Conservation (phyloP, 2,797 vertebrate genomes). For the Ciconia nigra region DNA sequence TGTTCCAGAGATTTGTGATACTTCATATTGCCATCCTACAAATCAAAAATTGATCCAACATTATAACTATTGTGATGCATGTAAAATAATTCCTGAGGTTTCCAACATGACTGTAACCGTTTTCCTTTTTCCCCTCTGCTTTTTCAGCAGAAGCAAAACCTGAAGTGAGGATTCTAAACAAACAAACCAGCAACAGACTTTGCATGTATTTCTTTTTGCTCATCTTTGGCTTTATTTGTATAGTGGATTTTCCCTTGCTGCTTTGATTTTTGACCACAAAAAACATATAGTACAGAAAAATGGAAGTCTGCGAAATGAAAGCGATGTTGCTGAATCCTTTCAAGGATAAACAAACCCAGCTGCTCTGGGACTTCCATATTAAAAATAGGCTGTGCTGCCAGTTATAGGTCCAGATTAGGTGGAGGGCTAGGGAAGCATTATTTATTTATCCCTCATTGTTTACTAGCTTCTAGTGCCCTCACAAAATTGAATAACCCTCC, state of each 20-base stretch:
- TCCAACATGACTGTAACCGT: fast-evolving
- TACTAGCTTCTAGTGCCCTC: not conserved
- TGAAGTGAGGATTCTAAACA: constrained; percentile 17
- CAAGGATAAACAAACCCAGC: constrained; percentile 42
- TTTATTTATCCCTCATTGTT: not conserved
- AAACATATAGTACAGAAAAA: not conserved
- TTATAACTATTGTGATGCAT: not conserved
- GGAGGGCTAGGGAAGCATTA: not conserved
- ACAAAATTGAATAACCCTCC: not conserved
- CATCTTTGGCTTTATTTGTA: constrained; percentile 42
- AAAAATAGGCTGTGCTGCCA: not conserved
- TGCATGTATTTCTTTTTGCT: not conserved
- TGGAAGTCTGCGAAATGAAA: constrained; percentile 17
- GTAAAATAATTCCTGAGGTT: not conserved
- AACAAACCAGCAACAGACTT: constrained; percentile 10
- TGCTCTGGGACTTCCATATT: constrained; percentile 28
- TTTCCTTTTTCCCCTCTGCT: not conserved
- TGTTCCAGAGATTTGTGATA: not conserved
- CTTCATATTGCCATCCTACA: not conserved
- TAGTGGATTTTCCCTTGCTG: constrained; percentile 24
- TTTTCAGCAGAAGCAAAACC: not conserved
- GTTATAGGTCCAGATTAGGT: not conserved
- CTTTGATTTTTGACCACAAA: constrained; percentile 32
- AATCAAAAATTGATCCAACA: not conserved
- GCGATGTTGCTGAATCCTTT: constrained; percentile 2